phyloP scores from a whole-genome alignment of 2,113 vertebrate species.

The Notarius quadriscutis region DNA sequence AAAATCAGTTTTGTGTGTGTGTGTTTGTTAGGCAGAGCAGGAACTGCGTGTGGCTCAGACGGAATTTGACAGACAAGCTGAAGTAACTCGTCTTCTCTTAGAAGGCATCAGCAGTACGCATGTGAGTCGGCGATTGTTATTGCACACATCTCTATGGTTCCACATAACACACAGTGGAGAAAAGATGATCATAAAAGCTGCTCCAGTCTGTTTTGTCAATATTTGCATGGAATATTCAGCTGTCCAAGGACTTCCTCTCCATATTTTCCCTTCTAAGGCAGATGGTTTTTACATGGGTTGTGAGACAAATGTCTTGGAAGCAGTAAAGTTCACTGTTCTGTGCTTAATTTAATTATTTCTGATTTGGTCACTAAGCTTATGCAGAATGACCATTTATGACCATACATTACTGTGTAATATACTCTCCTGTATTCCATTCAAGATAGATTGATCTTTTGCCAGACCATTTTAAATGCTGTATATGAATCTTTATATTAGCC shows the following conservation, averaged over 20 bases:
- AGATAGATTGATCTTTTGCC: not conserved
- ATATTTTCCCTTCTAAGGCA: not conserved
- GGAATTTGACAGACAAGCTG: conserved; percentile 92
- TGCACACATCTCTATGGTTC: not conserved
- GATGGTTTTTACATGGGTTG: not conserved
- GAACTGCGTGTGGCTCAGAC: conserved; percentile 90
- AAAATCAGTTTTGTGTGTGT: not conserved
- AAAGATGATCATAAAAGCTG: not conserved
- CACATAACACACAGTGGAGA: not conserved
- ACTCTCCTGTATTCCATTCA: not conserved
- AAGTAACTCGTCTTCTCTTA: conserved; percentile 88
- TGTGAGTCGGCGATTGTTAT: conserved; percentile 68
- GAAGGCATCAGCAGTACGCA: conserved; percentile 97
- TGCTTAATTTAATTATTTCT: not conserved
- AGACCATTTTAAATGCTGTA: not conserved
- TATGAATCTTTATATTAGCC: not conserved
- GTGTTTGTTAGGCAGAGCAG: conserved; percentile 73
- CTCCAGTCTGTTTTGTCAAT: conserved; percentile 18
- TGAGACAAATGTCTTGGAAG: not conserved
- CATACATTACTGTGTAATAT: not conserved
- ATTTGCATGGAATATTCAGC: not conserved
- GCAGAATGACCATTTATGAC: not conserved
- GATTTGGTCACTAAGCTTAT: not conserved
- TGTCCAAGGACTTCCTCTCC: not conserved
- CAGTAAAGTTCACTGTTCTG: not conserved